Evolutionary conservation across 2,888 invertebrate genomes (phyloP), one percentile per base, ranked within the genome.

Genomic region (Eudasyphora cyanicolor): DNA sequence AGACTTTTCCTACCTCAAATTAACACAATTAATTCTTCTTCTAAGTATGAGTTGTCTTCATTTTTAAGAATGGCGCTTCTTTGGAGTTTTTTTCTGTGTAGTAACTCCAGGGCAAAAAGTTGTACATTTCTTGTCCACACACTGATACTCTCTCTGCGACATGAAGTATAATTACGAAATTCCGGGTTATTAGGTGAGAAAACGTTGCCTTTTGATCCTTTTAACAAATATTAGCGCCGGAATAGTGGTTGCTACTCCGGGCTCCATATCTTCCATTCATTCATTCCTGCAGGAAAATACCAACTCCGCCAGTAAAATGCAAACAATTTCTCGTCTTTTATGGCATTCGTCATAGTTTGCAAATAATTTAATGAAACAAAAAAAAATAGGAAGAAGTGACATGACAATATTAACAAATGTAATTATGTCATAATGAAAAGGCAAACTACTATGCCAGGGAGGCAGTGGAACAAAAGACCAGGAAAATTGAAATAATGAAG

Each of bases 401-500:
- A 84, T 76, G 84, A 84, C 84, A 84, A 84, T 81, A 81, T 84
- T 81, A 84, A 78, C 84, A 84, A 76, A 81, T 67, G 79, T 84
- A 84, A 84, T 84, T 84, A 84, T 81, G 71, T 78, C 81, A 79
- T 81, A 51, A 81, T 71, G 78, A 81, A 81, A 82, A 74, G 69
- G 79, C 73, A 76, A 17, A 4, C 12, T 12, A 19, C 19, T 14
- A 14, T 27, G 27, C 35, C 21, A 2, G 21, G 24, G n/a, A n/a
- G n/a, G n/a, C n/a, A n/a, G n/a, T n/a, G n/a, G 60, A 75, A 79
- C 82, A 82, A 78, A 78, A 75, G 76, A 73, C 62, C 67, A 62
- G 38, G 57, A 62, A 75, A 78, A 75, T 49, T 0, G 42, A 70
- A n/a, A 38, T 64, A 70, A 76, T 67, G 42, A 67, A 67, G 67